These are phyloP conservation scores for Sebastes oblongus DNA, from an alignment of 2,797 vertebrate species.

Conservation along the genomic window DNA sequence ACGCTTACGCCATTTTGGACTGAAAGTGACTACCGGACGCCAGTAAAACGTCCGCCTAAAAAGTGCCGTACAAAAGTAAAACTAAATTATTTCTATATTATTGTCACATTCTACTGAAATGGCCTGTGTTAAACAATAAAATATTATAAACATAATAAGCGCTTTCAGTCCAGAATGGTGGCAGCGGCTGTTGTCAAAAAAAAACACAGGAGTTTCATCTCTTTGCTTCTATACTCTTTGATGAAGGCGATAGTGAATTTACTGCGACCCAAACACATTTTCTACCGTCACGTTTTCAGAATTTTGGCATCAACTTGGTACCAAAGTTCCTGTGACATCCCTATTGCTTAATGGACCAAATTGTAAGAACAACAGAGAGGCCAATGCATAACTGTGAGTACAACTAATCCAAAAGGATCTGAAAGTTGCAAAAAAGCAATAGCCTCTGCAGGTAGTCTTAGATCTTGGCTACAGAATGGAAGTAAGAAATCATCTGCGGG, in stretches of 20 bases:
- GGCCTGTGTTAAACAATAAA: accelerated
- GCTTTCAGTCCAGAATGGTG: no score
- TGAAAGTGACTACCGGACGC: no score
- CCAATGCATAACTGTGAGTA: background rate
- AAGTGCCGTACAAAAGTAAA: no score
- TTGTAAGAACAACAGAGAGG: background rate
- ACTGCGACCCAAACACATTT: background rate
- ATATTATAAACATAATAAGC: no score
- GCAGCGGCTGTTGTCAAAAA: no score
- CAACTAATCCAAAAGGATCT: background rate
- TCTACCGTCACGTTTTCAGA: background rate
- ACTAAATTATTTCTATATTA: no score
- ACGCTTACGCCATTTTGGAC: no score
- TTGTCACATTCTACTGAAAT: no score
- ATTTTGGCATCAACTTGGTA: no score
- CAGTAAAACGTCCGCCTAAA: no score
- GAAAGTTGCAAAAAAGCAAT: background rate
- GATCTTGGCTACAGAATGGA: background rate
- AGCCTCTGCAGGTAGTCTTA: background rate
- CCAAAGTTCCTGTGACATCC: background rate
- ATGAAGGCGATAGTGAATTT: background rate
- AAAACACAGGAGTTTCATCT: no score
- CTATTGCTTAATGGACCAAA: background rate
- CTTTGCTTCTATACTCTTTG: no score
- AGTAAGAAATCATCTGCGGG: background rate